Conservation (phyloP, 2,888 invertebrate species). For the Lycaena phlaeas region DNA sequence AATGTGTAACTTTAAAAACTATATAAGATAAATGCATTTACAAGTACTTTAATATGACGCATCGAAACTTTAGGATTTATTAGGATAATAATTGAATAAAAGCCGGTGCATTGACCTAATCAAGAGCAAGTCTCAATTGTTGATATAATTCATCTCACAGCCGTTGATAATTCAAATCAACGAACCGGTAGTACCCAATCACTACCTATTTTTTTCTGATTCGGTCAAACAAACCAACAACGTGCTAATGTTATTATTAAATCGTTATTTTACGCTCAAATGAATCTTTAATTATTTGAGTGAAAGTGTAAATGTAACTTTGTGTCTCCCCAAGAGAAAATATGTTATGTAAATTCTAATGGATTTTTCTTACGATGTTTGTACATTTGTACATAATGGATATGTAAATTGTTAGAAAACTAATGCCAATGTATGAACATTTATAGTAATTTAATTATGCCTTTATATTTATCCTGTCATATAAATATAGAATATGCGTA, state of each 20-base stretch:
- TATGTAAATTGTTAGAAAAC: no score
- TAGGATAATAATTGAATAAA: not conserved
- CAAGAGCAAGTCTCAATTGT: not conserved
- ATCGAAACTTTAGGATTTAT: no score
- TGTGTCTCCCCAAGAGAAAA: constrained; percentile 6
- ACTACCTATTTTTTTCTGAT: not conserved
- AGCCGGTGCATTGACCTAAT: constrained; percentile 3
- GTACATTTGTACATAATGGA: not conserved
- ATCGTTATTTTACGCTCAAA: constrained; percentile 27
- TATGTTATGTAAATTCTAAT: constrained; percentile 6
- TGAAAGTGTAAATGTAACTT: constrained; percentile 12
- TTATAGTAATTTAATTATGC: no score
- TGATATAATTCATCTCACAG: constrained; percentile 1
- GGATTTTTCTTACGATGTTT: constrained; percentile 2
- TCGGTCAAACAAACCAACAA: not conserved
- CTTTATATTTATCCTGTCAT: no score
- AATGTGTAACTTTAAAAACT: no score
- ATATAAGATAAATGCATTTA: no score
- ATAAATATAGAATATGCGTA: no score
- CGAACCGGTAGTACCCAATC: constrained; percentile 1
- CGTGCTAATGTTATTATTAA: constrained; percentile 16
- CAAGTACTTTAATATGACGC: no score
- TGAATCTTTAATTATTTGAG: constrained; percentile 26
- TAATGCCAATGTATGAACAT: no score
- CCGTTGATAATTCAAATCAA: constrained; percentile 1